Evolutionary conservation across 2,113 vertebrate species (phyloP).

Genomic region (Microtus montanus): DNA sequence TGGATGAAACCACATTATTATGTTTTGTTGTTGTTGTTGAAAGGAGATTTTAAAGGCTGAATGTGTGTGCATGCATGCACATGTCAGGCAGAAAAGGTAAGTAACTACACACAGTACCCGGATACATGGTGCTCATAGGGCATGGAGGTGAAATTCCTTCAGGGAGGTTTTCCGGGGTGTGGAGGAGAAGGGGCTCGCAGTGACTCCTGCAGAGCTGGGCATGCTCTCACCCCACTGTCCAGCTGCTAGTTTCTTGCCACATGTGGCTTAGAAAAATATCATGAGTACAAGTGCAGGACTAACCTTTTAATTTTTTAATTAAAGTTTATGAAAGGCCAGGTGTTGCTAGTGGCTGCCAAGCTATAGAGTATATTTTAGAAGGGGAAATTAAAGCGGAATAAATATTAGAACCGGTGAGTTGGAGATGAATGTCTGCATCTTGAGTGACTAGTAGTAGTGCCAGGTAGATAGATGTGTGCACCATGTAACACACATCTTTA

Average conservation of each 20-base stretch:
- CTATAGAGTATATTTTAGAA: neutral
- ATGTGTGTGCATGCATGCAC: neutral
- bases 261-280: neutral
- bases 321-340: neutral
- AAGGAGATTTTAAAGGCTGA: conserved; percentile 48
- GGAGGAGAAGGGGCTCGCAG: neutral
- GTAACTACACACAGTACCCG: neutral
- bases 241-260: neutral
- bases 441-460: neutral
- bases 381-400: neutral
- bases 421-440: neutral
- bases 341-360: neutral
- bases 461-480: neutral
- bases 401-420: neutral
- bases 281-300: neutral
- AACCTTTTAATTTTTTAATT: neutral
- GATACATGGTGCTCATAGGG: neutral
- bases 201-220: neutral
- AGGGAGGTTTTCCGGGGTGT: neutral
- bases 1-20: conserved; percentile 7
- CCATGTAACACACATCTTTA: neutral
- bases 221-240: neutral
- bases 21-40: neutral
- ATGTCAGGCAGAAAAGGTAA: conserved; percentile 18
- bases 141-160: neutral